These are phyloP conservation scores for Sebastes cheni DNA, from an alignment of 2,797 vertebrate species.

Conservation along the genomic window DNA sequence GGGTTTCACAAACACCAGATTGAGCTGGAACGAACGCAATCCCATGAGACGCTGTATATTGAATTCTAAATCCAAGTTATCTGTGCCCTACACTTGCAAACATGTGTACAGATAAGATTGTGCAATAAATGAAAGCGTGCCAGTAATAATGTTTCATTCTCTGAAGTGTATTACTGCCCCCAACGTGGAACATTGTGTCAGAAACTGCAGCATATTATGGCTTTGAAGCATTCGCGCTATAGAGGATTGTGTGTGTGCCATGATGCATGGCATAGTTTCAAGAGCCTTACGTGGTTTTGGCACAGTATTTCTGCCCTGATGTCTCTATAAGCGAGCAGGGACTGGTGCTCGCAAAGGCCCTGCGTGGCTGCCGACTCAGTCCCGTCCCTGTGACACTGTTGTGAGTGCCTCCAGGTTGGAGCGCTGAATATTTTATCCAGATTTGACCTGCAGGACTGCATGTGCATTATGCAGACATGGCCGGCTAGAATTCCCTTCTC, in stretches of 20 bases:
- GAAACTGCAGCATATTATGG: conserved; percentile 30
- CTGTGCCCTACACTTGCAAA: conserved; percentile 10
- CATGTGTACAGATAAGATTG: conserved; percentile 35
- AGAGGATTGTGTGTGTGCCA: conserved; percentile 54
- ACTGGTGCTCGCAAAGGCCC: conserved; percentile 32
- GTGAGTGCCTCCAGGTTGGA: conserved; percentile 41
- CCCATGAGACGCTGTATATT: conserved; percentile 25
- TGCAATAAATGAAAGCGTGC: conserved; percentile 8
- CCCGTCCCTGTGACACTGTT: conserved; percentile 43
- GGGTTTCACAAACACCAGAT: conserved; percentile 26
- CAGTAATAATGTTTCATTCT: conserved; percentile 15
- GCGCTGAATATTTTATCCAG: conserved; percentile 63
- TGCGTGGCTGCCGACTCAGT: conserved; percentile 35
- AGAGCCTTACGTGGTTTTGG: conserved; percentile 68
- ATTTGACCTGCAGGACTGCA: conserved; percentile 72
- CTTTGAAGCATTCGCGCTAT: conserved; percentile 40
- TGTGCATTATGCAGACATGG: conserved; percentile 71
- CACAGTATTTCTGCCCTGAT: conserved; percentile 43
- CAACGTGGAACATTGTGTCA: background rate
- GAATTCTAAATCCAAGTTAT: conserved; percentile 49
- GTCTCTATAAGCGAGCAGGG: conserved; percentile 55
- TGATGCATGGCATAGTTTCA: conserved; percentile 65
- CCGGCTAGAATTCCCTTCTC: conserved; percentile 53
- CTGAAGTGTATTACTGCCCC: conserved; percentile 4
- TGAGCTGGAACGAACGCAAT: conserved; percentile 40